Percentiles rank a stretch among this genome's conserved stretches.
Conservation (phyloP, 2,888 invertebrate genomes). For the Gortyna flavago region DNA sequence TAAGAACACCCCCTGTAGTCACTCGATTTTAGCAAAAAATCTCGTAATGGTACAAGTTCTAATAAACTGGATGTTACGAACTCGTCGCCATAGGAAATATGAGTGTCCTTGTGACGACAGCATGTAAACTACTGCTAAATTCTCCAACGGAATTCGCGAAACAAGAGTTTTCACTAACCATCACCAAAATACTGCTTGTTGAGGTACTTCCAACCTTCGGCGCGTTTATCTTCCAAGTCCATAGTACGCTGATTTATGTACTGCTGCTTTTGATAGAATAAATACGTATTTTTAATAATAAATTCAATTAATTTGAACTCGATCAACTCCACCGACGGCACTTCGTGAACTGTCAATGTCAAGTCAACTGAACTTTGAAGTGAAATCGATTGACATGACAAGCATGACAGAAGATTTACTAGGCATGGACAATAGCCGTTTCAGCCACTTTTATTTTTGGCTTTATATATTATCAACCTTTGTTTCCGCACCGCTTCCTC, state of each 20-base stretch:
- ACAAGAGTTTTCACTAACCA: constrained; percentile 79
- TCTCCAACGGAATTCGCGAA: constrained; percentile 64
- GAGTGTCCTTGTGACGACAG: constrained; percentile 73
- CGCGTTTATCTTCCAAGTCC: constrained; percentile 85
- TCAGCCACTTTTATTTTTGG: constrained; percentile 18
- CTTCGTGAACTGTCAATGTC: constrained; percentile 75
- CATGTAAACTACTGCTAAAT: constrained; percentile 67
- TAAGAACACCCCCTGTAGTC: constrained; percentile 5
- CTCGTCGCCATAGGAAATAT: constrained; percentile 49
- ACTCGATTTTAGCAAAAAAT: constrained; percentile 9
- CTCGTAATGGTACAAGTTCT: constrained; percentile 21
- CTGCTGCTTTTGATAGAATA: constrained; percentile 46
- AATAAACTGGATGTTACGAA: constrained; percentile 35
- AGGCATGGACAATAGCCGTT: constrained; percentile 50
- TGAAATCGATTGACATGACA: constrained; percentile 57
- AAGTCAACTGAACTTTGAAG: constrained; percentile 46
- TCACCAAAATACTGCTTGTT: constrained; percentile 89
- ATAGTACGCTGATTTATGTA: constrained; percentile 66
- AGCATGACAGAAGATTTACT: constrained; percentile 45
- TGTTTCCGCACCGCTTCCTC: not conserved
- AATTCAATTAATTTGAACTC: constrained; percentile 59
- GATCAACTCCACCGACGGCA: constrained; percentile 60
- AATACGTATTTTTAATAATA: constrained; percentile 57
- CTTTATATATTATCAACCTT: not conserved
- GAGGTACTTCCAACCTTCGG: constrained; percentile 88